Conservation (phyloP, 2,888 invertebrate species). For the Gymnoscelis rufifasciata region DNA sequence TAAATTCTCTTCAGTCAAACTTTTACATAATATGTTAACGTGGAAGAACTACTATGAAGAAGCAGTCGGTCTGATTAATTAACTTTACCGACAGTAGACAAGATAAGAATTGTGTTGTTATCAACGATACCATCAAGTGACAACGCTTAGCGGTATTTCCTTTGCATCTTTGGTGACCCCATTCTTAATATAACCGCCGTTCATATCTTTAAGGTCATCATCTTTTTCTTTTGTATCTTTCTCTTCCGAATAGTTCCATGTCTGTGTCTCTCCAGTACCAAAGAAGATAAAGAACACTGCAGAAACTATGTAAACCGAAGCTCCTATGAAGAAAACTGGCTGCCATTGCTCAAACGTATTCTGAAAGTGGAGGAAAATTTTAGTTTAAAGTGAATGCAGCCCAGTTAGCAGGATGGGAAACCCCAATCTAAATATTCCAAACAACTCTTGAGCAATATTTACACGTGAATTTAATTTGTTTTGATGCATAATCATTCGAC, state of each 20-base stretch:
- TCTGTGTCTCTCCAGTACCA: slow-evolving; percentile 84
- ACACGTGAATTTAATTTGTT: too few species aligned
- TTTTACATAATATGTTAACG: too few species aligned
- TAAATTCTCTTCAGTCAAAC: slow-evolving; percentile 13
- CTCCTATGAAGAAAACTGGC: slow-evolving; percentile 85
- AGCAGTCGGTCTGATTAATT: too few species aligned
- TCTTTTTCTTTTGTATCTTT: slow-evolving; percentile 41
- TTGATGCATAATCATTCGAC: too few species aligned
- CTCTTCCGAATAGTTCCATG: slow-evolving; percentile 80
- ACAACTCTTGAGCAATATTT: neutral
- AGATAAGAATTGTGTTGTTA: neutral
- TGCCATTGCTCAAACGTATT: slow-evolving; percentile 86
- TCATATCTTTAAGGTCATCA: slow-evolving; percentile 47
- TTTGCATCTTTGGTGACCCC: slow-evolving; percentile 49
- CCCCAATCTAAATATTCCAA: slow-evolving; percentile 1
- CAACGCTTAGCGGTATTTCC: slow-evolving; percentile 56
- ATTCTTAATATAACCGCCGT: slow-evolving; percentile 38
- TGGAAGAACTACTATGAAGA: too few species aligned
- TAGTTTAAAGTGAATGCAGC: slow-evolving; percentile 10
- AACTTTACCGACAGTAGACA: neutral
- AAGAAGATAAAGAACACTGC: slow-evolving; percentile 84
- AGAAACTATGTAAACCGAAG: slow-evolving; percentile 83
- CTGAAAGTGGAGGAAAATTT: slow-evolving; percentile 52
- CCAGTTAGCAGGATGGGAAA: slow-evolving; percentile 14
- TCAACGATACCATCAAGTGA: slow-evolving; percentile 29